Conservation (phyloP, 2,113 vertebrate genomes). For the Oreocharis arfaki region DNA sequence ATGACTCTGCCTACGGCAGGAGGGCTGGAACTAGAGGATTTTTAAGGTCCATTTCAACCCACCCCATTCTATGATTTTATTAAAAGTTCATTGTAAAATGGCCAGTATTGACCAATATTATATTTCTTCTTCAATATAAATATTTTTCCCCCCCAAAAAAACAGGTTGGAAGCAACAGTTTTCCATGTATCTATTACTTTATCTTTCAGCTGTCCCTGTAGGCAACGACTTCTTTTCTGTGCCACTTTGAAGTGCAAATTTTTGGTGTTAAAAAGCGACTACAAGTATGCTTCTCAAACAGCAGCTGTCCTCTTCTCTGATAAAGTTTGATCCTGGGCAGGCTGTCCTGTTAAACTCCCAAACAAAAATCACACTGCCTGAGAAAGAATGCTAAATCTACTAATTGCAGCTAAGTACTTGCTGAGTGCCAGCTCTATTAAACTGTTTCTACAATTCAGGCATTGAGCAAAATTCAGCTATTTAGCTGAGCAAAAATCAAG, state of each 20-base stretch:
- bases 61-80: not conserved
- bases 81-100: not conserved
- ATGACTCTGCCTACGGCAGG: not conserved
- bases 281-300: not conserved
- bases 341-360: not conserved
- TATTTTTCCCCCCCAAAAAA: not conserved
- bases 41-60: not conserved
- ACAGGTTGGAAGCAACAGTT: not conserved
- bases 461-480: too few species aligned
- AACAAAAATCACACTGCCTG: not conserved
- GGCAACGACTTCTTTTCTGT: not conserved
- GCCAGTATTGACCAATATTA: not conserved
- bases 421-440: not conserved
- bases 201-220: conserved; percentile 1
- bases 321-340: not conserved
- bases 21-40: not conserved
- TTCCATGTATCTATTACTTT: not conserved
- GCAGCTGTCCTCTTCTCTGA: not conserved
- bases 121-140: not conserved
- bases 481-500: not conserved
- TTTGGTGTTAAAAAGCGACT: not conserved
- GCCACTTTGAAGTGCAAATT: not conserved
- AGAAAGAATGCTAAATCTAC: not conserved
- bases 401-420: not conserved
- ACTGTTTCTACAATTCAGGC: not conserved